These are phyloP conservation scores for Chaetodon auriga DNA, from an alignment of 2,113 vertebrate genomes.

Conservation along the genomic window DNA sequence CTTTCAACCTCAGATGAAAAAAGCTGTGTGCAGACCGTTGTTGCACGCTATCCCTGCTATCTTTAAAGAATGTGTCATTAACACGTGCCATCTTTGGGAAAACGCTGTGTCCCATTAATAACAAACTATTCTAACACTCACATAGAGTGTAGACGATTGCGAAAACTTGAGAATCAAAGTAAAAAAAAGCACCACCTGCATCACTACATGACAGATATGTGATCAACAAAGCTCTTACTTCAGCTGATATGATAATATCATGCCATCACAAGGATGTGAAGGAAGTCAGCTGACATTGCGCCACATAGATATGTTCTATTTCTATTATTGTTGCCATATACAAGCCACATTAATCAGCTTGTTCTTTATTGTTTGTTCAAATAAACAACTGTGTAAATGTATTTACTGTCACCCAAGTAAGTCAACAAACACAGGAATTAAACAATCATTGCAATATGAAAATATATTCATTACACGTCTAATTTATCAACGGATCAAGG, in stretches of 20 bases:
- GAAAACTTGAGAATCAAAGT: conserved; percentile 16
- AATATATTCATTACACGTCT: background rate
- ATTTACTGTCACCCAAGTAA: conserved; percentile 8
- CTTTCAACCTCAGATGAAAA: too few relatives aligned
- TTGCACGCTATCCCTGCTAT: background rate
- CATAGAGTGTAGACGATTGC: background rate
- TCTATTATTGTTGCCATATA: conserved; percentile 21
- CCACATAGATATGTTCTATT: background rate
- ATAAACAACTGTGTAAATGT: background rate
- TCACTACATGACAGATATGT: conserved; percentile 35
- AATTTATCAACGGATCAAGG: background rate
- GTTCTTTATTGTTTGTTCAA: conserved; percentile 19
- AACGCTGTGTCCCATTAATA: background rate
- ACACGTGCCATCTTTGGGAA: background rate
- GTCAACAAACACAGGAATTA: conserved; percentile 5
- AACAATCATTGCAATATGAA: background rate
- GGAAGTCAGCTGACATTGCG: background rate
- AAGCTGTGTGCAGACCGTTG: background rate
- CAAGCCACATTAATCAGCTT: background rate
- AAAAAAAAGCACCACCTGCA: conserved; percentile 49
- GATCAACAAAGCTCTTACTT: conserved; percentile 27
- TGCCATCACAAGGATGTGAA: background rate
- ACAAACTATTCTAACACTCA: background rate
- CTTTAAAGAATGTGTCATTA: background rate
- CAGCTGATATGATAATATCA: background rate